Evolutionary conservation across 2,888 invertebrate genomes (phyloP).

Genomic region (Pollenia angustigena): DNA sequence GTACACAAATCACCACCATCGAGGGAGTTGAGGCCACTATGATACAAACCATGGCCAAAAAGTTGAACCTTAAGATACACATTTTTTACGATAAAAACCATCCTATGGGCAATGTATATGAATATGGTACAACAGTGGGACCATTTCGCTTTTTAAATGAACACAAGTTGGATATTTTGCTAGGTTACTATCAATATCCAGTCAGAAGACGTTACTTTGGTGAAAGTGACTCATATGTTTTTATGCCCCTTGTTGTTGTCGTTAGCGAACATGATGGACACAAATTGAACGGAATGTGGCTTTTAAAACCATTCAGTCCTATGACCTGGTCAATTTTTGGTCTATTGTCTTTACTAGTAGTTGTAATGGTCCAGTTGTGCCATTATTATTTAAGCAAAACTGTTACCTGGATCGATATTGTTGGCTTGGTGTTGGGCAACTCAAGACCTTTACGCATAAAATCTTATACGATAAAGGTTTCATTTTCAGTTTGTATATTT

Average conservation of each 20-base stretch:
- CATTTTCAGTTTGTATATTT: slow-evolving; percentile 28
- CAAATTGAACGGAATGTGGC: slow-evolving; percentile 33
- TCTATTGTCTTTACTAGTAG: neutral
- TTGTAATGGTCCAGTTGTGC: neutral
- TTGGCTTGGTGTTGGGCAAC: slow-evolving; percentile 55
- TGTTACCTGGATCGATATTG: slow-evolving; percentile 61
- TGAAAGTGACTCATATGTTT: slow-evolving; percentile 35
- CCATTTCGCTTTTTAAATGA: slow-evolving; percentile 36
- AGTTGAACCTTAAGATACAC: slow-evolving; percentile 51
- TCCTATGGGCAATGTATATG: neutral
- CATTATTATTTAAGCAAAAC: slow-evolving; percentile 11
- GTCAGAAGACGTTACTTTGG: slow-evolving; percentile 38
- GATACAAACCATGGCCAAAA: slow-evolving; percentile 47
- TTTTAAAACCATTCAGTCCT: slow-evolving; percentile 33
- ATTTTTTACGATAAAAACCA: neutral
- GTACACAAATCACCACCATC: slow-evolving; percentile 17
- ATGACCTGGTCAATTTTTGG: slow-evolving; percentile 34
- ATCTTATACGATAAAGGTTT: neutral
- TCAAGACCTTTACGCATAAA: slow-evolving; percentile 16
- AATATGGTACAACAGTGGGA: slow-evolving; percentile 52
- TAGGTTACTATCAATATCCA: slow-evolving; percentile 60
- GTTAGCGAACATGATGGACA: neutral
- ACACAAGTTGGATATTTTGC: slow-evolving; percentile 47
- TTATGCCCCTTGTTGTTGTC: slow-evolving; percentile 55
- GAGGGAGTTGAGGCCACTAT: slow-evolving; percentile 59